Conservation (phyloP, 30 jellyfish, hydroid and myxozoan genomes). For the Hydractinia echinata region DNA sequence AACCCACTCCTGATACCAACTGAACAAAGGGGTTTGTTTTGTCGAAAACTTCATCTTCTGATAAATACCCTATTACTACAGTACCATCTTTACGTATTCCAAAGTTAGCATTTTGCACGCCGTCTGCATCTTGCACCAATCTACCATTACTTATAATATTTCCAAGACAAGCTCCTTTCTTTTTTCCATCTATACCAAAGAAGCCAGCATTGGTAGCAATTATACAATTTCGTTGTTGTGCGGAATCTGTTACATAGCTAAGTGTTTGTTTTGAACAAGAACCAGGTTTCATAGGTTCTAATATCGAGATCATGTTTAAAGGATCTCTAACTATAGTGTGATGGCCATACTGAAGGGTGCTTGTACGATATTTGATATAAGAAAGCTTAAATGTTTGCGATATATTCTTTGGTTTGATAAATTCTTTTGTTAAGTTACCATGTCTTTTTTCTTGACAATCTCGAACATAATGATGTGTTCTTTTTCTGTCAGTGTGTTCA, state of each 20-base stretch:
- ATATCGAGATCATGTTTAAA: conserved; percentile 44
- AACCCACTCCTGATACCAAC: conserved; percentile 77
- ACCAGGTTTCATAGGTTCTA: conserved; percentile 36
- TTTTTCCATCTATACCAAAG: conserved; percentile 37
- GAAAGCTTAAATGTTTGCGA: neutral
- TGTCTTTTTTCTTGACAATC: conserved; percentile 61
- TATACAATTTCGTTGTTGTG: conserved; percentile 36
- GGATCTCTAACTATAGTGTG: conserved; percentile 51
- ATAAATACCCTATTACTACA: conserved; percentile 61
- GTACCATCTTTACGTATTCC: conserved; percentile 73
- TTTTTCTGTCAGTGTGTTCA: too few relatives aligned
- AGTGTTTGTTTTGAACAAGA: conserved; percentile 47
- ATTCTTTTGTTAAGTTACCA: conserved; percentile 58
- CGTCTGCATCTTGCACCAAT: conserved; percentile 51
- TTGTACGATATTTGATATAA: neutral
- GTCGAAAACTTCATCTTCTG: conserved; percentile 56
- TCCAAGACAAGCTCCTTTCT: conserved; percentile 72
- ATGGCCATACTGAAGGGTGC: conserved; percentile 43
- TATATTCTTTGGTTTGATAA: neutral
- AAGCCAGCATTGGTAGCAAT: conserved; percentile 80
- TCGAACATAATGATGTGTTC: conserved; percentile 57
- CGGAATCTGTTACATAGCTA: conserved; percentile 41
- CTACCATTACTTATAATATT: conserved; percentile 59
- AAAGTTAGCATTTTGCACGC: conserved; percentile 76
- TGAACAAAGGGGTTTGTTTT: conserved; percentile 48